A percentile compares a stretch with the other conserved stretches of the same genome.
phyloP scores from a whole-genome alignment of 2,888 invertebrate species.

The Clunio marinus region DNA sequence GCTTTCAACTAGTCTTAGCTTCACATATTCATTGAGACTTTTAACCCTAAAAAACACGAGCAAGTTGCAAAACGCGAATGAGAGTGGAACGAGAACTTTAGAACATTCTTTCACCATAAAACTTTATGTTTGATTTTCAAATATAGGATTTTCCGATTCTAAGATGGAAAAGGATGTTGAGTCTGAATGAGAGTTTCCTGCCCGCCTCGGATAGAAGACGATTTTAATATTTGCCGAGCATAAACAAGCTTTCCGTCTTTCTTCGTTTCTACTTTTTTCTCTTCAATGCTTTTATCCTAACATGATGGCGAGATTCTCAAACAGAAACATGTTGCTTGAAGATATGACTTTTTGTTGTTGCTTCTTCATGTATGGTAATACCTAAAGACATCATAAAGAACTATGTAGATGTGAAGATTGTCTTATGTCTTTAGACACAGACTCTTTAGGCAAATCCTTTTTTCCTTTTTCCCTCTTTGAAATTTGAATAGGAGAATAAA shows the following conservation, averaged over 20 bases:
- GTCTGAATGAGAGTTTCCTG: neutral
- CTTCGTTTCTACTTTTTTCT: neutral
- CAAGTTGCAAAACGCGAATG: neutral
- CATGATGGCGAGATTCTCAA: conserved; percentile 3
- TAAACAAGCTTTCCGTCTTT: conserved; percentile 23
- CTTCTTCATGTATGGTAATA: conserved; percentile 2
- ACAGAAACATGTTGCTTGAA: conserved; percentile 11
- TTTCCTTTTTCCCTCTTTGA: neutral
- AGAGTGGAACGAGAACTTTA: neutral
- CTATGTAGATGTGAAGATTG: neutral
- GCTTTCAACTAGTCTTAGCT: neutral
- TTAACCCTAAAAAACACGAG: neutral
- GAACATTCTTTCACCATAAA: conserved; percentile 30
- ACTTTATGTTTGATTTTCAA: conserved; percentile 24
- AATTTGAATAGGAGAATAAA: neutral
- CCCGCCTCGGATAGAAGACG: neutral
- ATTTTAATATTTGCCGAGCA: conserved; percentile 36
- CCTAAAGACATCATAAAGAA: neutral
- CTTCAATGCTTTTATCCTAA: neutral
- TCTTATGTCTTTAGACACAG: neutral
- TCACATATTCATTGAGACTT: neutral
- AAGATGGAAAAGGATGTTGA: conserved; percentile 23
- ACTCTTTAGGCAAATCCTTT: neutral
- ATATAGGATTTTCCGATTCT: conserved; percentile 21
- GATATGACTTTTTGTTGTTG: neutral